phyloP scores from a whole-genome alignment of 2,888 invertebrate species.

The Drosophila nr. medialis region DNA sequence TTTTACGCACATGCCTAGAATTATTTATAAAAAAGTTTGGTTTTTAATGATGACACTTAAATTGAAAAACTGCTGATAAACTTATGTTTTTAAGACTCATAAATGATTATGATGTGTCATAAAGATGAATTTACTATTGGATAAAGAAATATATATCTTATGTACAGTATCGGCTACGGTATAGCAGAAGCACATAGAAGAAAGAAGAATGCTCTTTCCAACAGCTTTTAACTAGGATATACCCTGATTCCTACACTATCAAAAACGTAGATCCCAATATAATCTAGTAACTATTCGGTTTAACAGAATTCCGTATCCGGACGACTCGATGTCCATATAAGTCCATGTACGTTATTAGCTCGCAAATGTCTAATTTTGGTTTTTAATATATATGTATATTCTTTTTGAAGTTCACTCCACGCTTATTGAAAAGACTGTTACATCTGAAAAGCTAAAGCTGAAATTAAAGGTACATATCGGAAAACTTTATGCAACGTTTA shows the following conservation, averaged over 20 bases:
- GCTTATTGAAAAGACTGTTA: background rate
- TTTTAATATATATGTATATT: background rate
- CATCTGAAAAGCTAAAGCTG: background rate
- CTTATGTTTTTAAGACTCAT: background rate
- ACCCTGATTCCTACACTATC: background rate
- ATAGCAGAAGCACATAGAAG: background rate
- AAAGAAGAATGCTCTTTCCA: background rate
- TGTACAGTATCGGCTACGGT: background rate
- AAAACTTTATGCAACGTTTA: background rate
- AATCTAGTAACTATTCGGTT: background rate
- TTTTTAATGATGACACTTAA: background rate
- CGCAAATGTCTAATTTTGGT: background rate
- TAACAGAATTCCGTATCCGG: background rate
- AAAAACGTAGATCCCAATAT: background rate
- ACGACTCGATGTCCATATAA: background rate
- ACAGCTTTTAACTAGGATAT: background rate
- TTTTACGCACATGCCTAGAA: background rate
- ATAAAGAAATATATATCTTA: background rate
- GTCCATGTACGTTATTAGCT: background rate
- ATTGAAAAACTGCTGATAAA: conserved; percentile 1
- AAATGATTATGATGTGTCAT: background rate
- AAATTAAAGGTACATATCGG: background rate
- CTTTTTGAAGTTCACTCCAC: background rate
- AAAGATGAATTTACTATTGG: background rate
- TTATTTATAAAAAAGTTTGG: conserved; percentile 19